Conservation (phyloP, 2,113 vertebrate genomes). For the Fregata magnificens region DNA sequence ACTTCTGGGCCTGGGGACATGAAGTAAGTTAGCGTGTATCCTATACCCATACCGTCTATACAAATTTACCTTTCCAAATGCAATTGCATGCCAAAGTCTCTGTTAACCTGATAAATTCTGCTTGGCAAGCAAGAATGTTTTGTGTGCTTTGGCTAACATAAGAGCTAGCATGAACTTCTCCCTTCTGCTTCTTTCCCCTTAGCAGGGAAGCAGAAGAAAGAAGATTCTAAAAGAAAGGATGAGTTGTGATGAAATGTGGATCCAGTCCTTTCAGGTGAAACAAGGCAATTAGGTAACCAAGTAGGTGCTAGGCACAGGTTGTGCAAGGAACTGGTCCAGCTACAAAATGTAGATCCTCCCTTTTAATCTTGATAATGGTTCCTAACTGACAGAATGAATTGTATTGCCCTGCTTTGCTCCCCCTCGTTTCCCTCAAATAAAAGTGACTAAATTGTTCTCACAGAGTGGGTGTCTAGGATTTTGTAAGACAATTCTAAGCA, state of each 20-base stretch:
- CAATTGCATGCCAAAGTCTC: background rate
- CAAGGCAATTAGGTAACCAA: background rate
- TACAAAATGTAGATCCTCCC: background rate
- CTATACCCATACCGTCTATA: no score
- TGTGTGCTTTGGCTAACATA: background rate
- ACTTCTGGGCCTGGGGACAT: background rate
- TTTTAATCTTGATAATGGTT: slow-evolving; percentile 36
- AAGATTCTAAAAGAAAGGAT: background rate
- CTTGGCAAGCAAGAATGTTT: background rate
- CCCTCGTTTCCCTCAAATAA: slow-evolving; percentile 25
- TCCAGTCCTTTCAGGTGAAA: background rate
- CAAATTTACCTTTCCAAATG: background rate
- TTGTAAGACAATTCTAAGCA: background rate
- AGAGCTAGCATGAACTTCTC: background rate
- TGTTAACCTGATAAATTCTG: background rate
- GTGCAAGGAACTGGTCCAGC: slow-evolving; percentile 7
- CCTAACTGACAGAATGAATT: background rate
- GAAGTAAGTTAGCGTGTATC: background rate
- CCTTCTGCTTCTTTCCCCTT: background rate
- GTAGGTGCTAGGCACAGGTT: background rate
- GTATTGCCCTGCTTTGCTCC: background rate
- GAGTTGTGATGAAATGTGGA: background rate
- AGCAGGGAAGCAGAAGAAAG: background rate
- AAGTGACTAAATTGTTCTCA: background rate
- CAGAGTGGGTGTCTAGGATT: background rate